phyloP scores from a whole-genome alignment of 2,797 vertebrate species.

The Vireo griseus region DNA sequence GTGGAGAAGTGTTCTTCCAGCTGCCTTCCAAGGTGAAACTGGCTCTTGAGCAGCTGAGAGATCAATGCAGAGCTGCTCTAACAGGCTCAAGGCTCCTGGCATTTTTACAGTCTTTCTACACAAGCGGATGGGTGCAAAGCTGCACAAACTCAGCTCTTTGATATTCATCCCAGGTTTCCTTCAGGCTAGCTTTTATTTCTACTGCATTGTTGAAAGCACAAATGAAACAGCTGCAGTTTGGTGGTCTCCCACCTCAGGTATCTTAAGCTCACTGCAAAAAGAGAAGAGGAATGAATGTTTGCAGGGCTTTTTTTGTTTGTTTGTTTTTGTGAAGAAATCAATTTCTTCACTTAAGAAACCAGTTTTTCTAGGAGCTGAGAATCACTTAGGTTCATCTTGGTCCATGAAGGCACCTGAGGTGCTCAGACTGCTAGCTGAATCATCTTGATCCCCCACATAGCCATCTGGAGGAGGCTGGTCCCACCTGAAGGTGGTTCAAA shows the following conservation, averaged over 20 bases:
- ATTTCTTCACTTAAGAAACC: not conserved
- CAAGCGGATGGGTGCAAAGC: fast-evolving
- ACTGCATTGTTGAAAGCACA: not conserved
- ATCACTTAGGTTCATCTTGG: not conserved
- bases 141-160: not conserved
- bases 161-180: not conserved
- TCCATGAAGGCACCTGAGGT: not conserved
- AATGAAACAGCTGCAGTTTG: not conserved
- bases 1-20: not conserved
- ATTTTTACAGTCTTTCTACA: not conserved
- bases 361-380: not conserved
- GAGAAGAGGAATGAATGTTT: not conserved
- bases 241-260: not conserved
- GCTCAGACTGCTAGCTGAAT: not conserved
- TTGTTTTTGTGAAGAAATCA: not conserved
- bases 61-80: not conserved
- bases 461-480: not conserved
- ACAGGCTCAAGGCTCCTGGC: not conserved
- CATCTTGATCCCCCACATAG: not conserved
- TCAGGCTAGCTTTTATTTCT: not conserved
- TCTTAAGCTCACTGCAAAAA: not conserved
- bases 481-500: not conserved
- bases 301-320: too few relatives aligned
- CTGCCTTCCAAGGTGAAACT: not conserved
- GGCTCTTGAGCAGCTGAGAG: not conserved